phyloP scores from a whole-genome alignment of 2,888 invertebrate genomes.

The Lobophora halterata region DNA sequence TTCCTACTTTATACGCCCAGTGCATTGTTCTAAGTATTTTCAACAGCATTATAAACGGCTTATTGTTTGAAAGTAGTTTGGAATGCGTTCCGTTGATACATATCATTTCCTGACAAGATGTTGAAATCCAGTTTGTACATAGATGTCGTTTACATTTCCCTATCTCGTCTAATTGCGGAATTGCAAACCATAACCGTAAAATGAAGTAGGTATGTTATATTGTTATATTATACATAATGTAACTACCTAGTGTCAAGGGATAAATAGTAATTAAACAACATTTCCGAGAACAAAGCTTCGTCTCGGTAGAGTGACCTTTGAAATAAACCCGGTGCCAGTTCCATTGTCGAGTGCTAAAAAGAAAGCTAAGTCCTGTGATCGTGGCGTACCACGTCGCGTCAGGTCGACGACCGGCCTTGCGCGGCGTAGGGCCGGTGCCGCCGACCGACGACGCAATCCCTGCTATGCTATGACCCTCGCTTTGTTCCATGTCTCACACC shows the following conservation, averaged over 20 bases:
- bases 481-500: constrained; percentile 57
- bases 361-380: constrained; percentile 48
- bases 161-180: neutral
- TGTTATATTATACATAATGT: too few species aligned
- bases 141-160: constrained; percentile 12
- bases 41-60: constrained; percentile 21
- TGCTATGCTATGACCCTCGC: constrained; percentile 50
- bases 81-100: constrained; percentile 21
- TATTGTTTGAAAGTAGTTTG: constrained; percentile 24
- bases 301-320: constrained; percentile 23
- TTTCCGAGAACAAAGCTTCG: constrained; percentile 20
- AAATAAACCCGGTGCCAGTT: constrained; percentile 25
- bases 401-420: constrained; percentile 79
- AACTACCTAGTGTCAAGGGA: too few species aligned
- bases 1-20: constrained; percentile 18
- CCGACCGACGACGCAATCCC: constrained; percentile 39
- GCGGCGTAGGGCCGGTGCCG: constrained; percentile 68
- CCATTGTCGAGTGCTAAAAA: constrained; percentile 37
- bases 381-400: constrained; percentile 55
- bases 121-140: constrained; percentile 14
- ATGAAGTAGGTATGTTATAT: too few species aligned
- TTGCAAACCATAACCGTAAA: constrained; percentile 1
- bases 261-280: too few species aligned
- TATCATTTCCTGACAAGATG: constrained; percentile 16
- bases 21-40: constrained; percentile 26